phyloP scores from a whole-genome alignment of 2,888 invertebrate species.

The Caenorhabditis sp. region DNA sequence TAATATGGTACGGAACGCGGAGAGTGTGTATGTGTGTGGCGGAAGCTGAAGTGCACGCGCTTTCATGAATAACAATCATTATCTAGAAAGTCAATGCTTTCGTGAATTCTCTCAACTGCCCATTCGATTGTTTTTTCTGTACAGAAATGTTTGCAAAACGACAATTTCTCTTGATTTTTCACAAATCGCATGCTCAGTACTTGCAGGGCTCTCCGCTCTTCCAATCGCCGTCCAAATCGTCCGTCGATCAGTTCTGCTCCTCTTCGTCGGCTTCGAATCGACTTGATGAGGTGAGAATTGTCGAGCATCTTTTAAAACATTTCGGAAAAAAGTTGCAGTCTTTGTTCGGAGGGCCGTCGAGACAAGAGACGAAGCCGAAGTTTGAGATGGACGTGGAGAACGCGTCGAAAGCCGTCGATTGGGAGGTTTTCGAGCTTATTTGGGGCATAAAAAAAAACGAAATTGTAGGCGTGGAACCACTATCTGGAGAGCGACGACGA shows the following conservation, averaged over 20 bases:
- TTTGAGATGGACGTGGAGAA: constrained; percentile 43
- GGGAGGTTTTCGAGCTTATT: too few relatives aligned
- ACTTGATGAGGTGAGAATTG: constrained; percentile 19
- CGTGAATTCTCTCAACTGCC: too few relatives aligned
- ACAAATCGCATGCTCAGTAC: too few relatives aligned
- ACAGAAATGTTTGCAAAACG: too few relatives aligned
- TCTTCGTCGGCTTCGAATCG: not conserved
- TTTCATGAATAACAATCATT: too few relatives aligned
- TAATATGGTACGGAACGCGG: constrained; percentile 50
- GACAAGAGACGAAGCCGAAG: constrained; percentile 19
- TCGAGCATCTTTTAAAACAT: not conserved
- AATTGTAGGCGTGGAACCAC: constrained; percentile 53
- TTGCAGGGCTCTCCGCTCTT: constrained; percentile 38
- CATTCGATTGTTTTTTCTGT: too few relatives aligned
- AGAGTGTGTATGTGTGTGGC: not conserved
- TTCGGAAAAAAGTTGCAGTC: constrained; percentile 31
- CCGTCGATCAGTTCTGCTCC: constrained; percentile 9
- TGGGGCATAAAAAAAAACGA: too few relatives aligned
- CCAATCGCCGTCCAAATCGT: constrained; percentile 34
- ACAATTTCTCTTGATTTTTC: not conserved
- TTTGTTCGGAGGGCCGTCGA: constrained; percentile 4
- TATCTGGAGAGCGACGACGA: constrained; percentile 49
- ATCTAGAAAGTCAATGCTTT: too few relatives aligned
- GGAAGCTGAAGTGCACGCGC: too few relatives aligned
- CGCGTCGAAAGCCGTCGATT: constrained; percentile 47